Conservation (phyloP, 2,888 invertebrate genomes). For the Ochropleura leucogaster region DNA sequence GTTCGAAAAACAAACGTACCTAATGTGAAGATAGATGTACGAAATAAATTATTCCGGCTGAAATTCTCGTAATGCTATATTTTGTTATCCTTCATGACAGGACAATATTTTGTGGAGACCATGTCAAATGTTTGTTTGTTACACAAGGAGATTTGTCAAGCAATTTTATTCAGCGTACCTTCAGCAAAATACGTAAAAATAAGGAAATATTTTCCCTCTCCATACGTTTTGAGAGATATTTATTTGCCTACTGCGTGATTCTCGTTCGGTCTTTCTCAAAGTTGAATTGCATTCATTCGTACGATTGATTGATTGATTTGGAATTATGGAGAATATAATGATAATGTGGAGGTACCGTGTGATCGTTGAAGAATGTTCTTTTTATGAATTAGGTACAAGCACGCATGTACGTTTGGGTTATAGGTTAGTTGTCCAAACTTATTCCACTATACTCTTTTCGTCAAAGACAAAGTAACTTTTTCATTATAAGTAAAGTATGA, state of each 20-base stretch:
- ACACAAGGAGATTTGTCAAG: slow-evolving; percentile 20
- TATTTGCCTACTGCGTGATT: slow-evolving; percentile 13
- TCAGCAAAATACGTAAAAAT: slow-evolving; percentile 4
- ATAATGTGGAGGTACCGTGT: not conserved
- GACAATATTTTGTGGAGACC: slow-evolving; percentile 36
- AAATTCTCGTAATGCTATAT: slow-evolving; percentile 18
- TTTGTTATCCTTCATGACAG: slow-evolving; percentile 25
- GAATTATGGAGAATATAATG: not conserved
- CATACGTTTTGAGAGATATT: slow-evolving; percentile 3
- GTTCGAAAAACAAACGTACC: not conserved
- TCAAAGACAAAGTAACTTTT: not conserved
- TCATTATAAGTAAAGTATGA: not conserved
- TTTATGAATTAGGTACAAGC: not conserved
- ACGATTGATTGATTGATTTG: slow-evolving; percentile 16
- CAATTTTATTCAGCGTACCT: slow-evolving; percentile 24
- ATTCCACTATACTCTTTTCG: not conserved
- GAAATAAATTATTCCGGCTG: slow-evolving; percentile 31
- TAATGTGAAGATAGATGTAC: not conserved
- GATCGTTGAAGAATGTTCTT: not conserved
- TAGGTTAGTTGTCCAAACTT: not conserved
- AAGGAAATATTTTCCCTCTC: not conserved
- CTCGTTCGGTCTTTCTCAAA: slow-evolving; percentile 11
- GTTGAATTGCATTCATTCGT: slow-evolving; percentile 28
- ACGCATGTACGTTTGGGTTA: not conserved
- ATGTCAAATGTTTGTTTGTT: slow-evolving; percentile 45